phyloP scores from a whole-genome alignment of 37 sponge, comb jelly and placozoan species.

The Bolinopsis microptera region DNA sequence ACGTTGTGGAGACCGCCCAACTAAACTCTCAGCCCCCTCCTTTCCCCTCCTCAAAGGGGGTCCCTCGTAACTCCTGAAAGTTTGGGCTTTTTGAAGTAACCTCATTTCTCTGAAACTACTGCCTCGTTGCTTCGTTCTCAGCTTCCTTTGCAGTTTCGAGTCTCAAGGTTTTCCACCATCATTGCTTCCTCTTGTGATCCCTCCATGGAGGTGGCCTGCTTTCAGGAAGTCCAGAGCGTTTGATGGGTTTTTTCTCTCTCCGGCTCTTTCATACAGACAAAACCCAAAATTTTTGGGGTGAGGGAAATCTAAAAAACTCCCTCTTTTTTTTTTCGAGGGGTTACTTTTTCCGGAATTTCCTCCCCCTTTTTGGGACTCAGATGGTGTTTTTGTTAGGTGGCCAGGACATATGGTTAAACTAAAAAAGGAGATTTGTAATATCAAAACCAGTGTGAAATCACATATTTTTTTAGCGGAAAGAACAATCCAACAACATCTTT shows the following conservation, averaged over 20 bases:
- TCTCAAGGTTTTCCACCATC: conserved; percentile 81
- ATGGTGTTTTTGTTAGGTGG: conserved; percentile 55
- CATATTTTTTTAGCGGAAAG: too few species aligned
- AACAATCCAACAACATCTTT: too few species aligned
- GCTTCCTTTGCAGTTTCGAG: conserved; percentile 81
- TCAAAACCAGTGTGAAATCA: too few species aligned
- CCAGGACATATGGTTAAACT: conserved; percentile 34
- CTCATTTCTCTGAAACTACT: conserved; percentile 75
- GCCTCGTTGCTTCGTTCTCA: conserved; percentile 75
- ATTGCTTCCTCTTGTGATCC: conserved; percentile 76
- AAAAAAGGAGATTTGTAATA: too few species aligned
- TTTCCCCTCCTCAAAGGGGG: conserved; percentile 45
- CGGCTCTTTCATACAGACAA: conserved; percentile 93
- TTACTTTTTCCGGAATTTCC: conserved; percentile 93
- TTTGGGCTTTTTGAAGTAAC: conserved; percentile 66
- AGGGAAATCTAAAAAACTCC: conserved; percentile 94
- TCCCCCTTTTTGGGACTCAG: conserved; percentile 85
- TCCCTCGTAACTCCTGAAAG: conserved; percentile 29
- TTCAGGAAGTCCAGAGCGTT: conserved; percentile 92
- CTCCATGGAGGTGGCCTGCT: conserved; percentile 86
- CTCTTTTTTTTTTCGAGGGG: conserved; percentile 87
- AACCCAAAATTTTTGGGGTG: conserved; percentile 92
- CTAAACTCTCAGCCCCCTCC: conserved; percentile 65
- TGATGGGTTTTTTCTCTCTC: conserved; percentile 91
- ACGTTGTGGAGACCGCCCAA: background rate